phyloP scores from a whole-genome alignment of 1,140 invertebrate genomes.

The Trichonephila inaurata region DNA sequence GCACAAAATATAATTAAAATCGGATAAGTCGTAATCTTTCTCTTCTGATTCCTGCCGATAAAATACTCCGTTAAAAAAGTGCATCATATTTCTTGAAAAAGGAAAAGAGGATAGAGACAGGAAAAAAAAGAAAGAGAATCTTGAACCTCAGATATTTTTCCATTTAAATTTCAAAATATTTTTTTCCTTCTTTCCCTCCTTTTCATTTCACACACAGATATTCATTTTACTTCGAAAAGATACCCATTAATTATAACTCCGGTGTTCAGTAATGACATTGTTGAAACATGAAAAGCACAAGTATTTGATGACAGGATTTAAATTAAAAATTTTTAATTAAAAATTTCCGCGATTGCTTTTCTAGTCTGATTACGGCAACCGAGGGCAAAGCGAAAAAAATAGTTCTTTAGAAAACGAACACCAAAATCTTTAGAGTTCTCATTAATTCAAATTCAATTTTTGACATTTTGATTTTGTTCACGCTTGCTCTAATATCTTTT shows the following conservation, averaged over 20 bases:
- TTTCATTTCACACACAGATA: constrained; percentile 47
- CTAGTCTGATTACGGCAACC: constrained; percentile 24
- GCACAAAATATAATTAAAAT: constrained; percentile 51
- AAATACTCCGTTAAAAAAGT: constrained; percentile 16
- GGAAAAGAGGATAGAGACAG: background rate
- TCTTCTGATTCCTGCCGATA: constrained; percentile 28
- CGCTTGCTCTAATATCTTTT: constrained; percentile 4
- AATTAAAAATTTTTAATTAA: constrained; percentile 63
- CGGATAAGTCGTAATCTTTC: constrained; percentile 41
- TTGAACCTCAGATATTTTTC: constrained; percentile 31
- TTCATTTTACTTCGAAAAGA: constrained; percentile 39
- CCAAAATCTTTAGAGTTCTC: constrained; percentile 39
- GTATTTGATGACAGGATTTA: constrained; percentile 62
- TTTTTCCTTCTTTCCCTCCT: background rate
- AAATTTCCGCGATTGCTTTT: constrained; percentile 51
- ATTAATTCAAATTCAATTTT: constrained; percentile 50
- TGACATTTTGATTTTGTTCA: constrained; percentile 53
- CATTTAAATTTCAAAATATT: constrained; percentile 8
- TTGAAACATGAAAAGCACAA: constrained; percentile 63
- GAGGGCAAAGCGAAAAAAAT: background rate
- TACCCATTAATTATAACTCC: constrained; percentile 25
- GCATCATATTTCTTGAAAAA: constrained; percentile 31
- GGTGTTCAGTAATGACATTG: constrained; percentile 47
- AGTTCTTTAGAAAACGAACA: constrained; percentile 16
- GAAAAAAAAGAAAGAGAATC: background rate